Conservation (phyloP, 2,888 invertebrate species). For the Ceriagrion tenellum region DNA sequence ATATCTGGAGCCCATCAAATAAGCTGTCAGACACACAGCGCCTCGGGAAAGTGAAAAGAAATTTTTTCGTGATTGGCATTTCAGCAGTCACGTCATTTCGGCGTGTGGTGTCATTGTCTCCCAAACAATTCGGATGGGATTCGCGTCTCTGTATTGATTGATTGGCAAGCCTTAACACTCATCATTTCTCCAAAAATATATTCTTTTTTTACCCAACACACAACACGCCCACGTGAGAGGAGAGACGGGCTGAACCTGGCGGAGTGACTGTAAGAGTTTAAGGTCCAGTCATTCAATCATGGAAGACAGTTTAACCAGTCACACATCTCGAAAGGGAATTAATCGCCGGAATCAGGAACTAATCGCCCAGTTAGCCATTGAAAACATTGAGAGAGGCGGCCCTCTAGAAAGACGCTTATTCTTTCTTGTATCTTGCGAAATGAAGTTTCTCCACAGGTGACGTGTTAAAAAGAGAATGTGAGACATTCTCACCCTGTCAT, state of each 20-base stretch:
- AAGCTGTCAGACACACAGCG: background rate
- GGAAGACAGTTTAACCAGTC: constrained; percentile 6
- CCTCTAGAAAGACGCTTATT: background rate
- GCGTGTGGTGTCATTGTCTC: background rate
- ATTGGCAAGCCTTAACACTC: background rate
- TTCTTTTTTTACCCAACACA: background rate
- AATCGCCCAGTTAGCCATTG: background rate
- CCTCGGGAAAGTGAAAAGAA: background rate
- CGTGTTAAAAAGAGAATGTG: background rate
- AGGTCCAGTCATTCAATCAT: constrained; percentile 1
- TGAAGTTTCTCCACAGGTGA: background rate
- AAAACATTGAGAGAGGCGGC: background rate
- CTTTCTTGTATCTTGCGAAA: background rate
- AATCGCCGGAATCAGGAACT: background rate
- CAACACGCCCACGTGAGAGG: background rate
- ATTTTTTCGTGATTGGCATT: background rate
- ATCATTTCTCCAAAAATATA: background rate
- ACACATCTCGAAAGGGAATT: background rate
- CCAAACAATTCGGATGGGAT: background rate
- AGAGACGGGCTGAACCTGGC: background rate
- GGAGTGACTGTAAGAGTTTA: background rate
- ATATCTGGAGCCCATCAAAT: background rate
- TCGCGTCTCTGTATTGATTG: background rate
- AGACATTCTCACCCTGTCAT: background rate
- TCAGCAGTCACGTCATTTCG: background rate